Percentiles rank a stretch among this genome's conserved stretches.
Conservation (phyloP, 2,113 vertebrate species). For the Motacilla alba region DNA sequence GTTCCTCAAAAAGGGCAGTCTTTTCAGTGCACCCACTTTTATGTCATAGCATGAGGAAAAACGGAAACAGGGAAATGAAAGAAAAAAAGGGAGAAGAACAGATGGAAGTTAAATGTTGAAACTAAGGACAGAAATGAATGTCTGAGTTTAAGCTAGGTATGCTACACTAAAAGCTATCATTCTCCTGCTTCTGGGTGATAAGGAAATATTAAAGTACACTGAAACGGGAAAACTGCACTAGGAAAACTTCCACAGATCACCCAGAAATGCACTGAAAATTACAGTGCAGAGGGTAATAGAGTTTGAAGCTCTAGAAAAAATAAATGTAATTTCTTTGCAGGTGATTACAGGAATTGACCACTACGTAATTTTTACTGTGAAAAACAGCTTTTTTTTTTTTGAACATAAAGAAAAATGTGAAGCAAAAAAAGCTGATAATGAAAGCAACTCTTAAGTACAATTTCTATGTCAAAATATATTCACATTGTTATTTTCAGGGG, state of each 20-base stretch:
- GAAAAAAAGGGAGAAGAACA: slow-evolving; percentile 88
- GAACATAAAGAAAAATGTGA: slow-evolving; percentile 7
- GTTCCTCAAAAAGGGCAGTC: slow-evolving; percentile 99
- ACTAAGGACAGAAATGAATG: slow-evolving; percentile 87
- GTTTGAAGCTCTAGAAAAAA: slow-evolving; percentile 14
- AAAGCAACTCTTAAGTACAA: not conserved
- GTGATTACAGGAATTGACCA: not conserved
- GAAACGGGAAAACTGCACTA: slow-evolving; percentile 57
- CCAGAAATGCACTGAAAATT: slow-evolving; percentile 59
- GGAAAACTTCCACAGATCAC: slow-evolving; percentile 29
- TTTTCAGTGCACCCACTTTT: slow-evolving; percentile 95
- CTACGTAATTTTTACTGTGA: not conserved
- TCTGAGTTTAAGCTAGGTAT: slow-evolving; percentile 75
- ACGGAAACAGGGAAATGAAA: slow-evolving; percentile 81
- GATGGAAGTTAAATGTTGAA: slow-evolving; percentile 91
- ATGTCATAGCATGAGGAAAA: slow-evolving; percentile 87
- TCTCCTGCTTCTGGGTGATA: slow-evolving; percentile 61
- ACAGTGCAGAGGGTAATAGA: slow-evolving; percentile 41
- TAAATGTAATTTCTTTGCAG: not conserved
- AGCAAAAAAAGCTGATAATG: not conserved
- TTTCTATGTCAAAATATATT: not conserved
- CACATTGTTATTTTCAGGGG: not conserved
- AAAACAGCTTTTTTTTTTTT: not conserved
- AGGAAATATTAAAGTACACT: slow-evolving; percentile 69
- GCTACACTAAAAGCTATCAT: slow-evolving; percentile 64